Conservation (phyloP, 2,113 vertebrate genomes). For the Mesocricetus auratus region DNA sequence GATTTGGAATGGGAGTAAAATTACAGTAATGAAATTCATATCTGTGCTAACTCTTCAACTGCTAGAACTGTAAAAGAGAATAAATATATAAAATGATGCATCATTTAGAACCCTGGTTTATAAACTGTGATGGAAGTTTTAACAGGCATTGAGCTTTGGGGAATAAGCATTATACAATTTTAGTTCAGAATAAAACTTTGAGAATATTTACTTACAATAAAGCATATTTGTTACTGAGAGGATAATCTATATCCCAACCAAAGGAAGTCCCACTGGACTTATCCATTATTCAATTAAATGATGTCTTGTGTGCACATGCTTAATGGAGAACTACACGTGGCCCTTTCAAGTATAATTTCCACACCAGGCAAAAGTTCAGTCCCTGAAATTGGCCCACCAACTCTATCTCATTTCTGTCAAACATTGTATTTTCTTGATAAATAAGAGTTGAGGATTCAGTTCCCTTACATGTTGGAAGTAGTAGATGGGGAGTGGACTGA, state of each 20-base stretch:
- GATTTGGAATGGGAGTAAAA: constrained; percentile 74
- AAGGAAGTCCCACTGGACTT: background rate
- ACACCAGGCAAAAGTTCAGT: background rate
- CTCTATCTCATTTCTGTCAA: background rate
- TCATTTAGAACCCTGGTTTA: constrained; percentile 32
- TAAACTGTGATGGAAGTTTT: constrained; percentile 55
- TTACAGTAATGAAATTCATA: constrained; percentile 75
- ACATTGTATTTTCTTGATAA: background rate
- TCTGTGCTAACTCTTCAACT: constrained; percentile 62
- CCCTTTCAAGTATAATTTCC: background rate
- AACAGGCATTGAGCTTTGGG: constrained; percentile 40
- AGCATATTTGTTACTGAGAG: too few species aligned
- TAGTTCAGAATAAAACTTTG: constrained; percentile 25
- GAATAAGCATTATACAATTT: constrained; percentile 27
- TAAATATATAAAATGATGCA: constrained; percentile 63
- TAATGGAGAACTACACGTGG: background rate
- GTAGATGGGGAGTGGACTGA: too few species aligned
- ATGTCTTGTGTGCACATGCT: background rate
- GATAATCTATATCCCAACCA: background rate
- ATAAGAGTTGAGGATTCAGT: background rate
- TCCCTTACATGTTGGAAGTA: too few species aligned
- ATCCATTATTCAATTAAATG: constrained; percentile 23
- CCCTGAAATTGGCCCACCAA: background rate
- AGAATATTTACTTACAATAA: constrained; percentile 54
- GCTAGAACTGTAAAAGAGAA: constrained; percentile 46